Percentiles rank a stretch among this genome's conserved stretches.
These are phyloP conservation scores for Mola mola DNA, from an alignment of 2,113 vertebrate genomes.

Conservation along the genomic window DNA sequence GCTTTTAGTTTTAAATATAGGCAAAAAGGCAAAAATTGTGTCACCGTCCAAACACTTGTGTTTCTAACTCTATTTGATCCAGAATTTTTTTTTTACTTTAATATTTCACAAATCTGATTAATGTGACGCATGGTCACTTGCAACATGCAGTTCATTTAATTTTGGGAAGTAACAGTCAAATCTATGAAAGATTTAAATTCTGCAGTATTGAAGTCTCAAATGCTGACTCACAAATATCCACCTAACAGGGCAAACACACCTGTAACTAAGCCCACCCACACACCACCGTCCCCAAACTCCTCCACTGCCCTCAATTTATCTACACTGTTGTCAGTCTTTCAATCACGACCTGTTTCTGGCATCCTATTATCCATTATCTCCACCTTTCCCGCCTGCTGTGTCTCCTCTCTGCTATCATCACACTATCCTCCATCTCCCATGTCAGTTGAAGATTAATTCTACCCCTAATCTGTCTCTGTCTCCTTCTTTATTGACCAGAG, in stretches of 20 bases:
- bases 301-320: slow-evolving; percentile 56
- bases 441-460: slow-evolving; percentile 56
- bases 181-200: neutral
- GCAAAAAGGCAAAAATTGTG: no score
- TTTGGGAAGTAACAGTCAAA: neutral
- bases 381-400: slow-evolving; percentile 63
- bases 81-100: no score
- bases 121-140: no score
- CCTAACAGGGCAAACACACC: slow-evolving; percentile 15
- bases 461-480: slow-evolving; percentile 53
- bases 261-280: slow-evolving; percentile 23
- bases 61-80: no score
- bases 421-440: slow-evolving; percentile 61
- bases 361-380: slow-evolving; percentile 69
- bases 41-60: no score
- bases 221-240: neutral
- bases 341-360: slow-evolving; percentile 61
- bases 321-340: slow-evolving; percentile 45
- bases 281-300: slow-evolving; percentile 6
- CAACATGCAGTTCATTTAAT: no score
- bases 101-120: no score
- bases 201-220: neutral
- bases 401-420: slow-evolving; percentile 56
- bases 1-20: no score
- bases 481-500: slow-evolving; percentile 48